These are phyloP conservation scores for Collichthys lucidus DNA, from an alignment of 2,113 vertebrate species.

Conservation along the genomic window DNA sequence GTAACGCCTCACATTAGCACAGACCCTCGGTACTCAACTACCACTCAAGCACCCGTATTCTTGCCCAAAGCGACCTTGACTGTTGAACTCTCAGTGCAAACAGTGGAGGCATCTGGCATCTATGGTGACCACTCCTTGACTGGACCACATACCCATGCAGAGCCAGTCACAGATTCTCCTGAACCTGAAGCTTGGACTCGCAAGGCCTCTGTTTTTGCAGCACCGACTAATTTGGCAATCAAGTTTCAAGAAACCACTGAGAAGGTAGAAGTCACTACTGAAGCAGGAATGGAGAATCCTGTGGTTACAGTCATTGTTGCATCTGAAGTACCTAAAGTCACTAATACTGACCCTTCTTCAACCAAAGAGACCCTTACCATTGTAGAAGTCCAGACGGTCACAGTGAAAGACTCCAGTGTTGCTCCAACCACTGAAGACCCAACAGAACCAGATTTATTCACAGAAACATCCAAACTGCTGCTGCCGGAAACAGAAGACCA, in stretches of 20 bases:
- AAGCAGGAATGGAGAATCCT: neutral
- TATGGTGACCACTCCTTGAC: conserved; percentile 75
- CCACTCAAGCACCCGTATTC: conserved; percentile 68
- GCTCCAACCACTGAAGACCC: neutral
- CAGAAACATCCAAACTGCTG: conserved; percentile 22
- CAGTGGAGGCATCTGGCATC: conserved; percentile 70
- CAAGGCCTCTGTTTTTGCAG: conserved; percentile 1
- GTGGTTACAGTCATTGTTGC: neutral
- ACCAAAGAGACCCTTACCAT: neutral
- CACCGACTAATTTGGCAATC: conserved; percentile 10
- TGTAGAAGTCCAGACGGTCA: conserved; percentile 11
- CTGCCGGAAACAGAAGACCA: conserved; percentile 27
- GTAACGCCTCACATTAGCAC: conserved; percentile 66
- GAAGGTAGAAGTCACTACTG: neutral
- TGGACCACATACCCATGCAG: conserved; percentile 52
- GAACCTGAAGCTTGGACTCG: conserved; percentile 34
- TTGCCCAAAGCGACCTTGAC: conserved; percentile 74
- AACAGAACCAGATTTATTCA: neutral
- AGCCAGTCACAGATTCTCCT: conserved; percentile 35
- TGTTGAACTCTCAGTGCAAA: conserved; percentile 77
- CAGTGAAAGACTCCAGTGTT: conserved; percentile 16
- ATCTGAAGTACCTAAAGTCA: neutral
- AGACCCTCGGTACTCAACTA: conserved; percentile 74
- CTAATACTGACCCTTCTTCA: neutral
- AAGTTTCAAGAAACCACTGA: conserved; percentile 2